A percentile compares a stretch with the other conserved stretches of the same genome.
Evolutionary conservation across 2,888 invertebrate species (phyloP).

Genomic region (Mesorhabditis spiculigera): DNA sequence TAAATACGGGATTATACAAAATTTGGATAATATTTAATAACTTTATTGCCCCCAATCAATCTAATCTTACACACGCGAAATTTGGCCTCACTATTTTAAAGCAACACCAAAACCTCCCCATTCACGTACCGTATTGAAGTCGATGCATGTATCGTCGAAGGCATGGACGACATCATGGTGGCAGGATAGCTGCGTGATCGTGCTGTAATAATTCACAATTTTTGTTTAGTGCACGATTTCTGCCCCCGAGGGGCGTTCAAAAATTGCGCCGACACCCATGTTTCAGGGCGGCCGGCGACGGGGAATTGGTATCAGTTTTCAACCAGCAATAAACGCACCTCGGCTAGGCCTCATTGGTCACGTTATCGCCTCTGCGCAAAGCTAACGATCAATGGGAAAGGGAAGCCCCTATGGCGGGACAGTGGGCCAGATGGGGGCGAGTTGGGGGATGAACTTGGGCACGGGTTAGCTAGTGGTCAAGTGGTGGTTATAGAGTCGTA

Average conservation of each 20-base stretch:
- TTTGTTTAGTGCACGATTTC: too few relatives aligned
- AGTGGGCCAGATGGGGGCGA: too few relatives aligned
- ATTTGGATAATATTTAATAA: background rate
- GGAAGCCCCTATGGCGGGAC: too few relatives aligned
- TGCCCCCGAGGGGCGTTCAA: too few relatives aligned
- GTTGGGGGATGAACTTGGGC: too few relatives aligned
- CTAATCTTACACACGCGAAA: too few relatives aligned
- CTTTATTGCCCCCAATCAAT: background rate
- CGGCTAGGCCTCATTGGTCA: constrained; percentile 39
- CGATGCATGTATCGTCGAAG: constrained; percentile 57
- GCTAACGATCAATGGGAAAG: background rate
- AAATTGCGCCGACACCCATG: too few relatives aligned
- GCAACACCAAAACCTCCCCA: background rate
- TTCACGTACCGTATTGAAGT: constrained; percentile 57
- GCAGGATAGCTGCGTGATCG: constrained; percentile 51
- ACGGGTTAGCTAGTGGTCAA: too few relatives aligned
- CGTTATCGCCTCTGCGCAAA: constrained; percentile 23
- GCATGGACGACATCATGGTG: constrained; percentile 56
- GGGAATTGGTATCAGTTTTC: constrained; percentile 23
- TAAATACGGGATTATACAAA: too few relatives aligned
- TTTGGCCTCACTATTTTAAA: background rate
- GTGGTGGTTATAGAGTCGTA: too few relatives aligned
- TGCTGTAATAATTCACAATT: too few relatives aligned
- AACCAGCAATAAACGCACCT: constrained; percentile 43
- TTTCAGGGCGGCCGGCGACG: background rate